phyloP scores from a whole-genome alignment of 2,797 vertebrate genomes.

The Fistularia tabacaria region DNA sequence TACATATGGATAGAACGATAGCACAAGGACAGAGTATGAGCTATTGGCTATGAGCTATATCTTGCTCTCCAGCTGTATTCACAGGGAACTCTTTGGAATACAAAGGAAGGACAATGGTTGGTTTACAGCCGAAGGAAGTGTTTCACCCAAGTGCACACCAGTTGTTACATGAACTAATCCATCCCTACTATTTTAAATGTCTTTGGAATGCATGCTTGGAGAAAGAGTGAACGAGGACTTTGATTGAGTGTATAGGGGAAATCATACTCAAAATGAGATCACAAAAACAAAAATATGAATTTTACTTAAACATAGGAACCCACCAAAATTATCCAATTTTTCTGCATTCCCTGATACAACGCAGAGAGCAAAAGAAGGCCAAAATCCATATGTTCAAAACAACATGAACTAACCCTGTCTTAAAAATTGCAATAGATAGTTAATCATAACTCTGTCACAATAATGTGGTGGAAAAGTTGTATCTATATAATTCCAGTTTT shows the following conservation, averaged over 20 bases:
- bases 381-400: too few species aligned
- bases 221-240: slow-evolving; percentile 29
- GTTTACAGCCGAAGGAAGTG: slow-evolving; percentile 47
- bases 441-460: too few species aligned
- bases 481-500: too few species aligned
- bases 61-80: slow-evolving; percentile 43
- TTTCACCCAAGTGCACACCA: slow-evolving; percentile 51
- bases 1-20: slow-evolving; percentile 7
- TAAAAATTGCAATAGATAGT: too few species aligned
- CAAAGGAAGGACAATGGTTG: slow-evolving; percentile 38
- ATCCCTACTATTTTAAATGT: slow-evolving; percentile 31
- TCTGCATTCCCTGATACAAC: too few species aligned
- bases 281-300: too few species aligned
- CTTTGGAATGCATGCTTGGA: slow-evolving; percentile 46
- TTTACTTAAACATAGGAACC: too few species aligned
- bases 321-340: too few species aligned
- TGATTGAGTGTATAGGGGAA: slow-evolving; percentile 13
- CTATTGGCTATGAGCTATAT: slow-evolving; percentile 31
- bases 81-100: slow-evolving; percentile 40
- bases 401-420: too few species aligned
- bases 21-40: slow-evolving; percentile 1
- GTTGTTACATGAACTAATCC: slow-evolving; percentile 60
- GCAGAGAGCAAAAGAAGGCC: too few species aligned
- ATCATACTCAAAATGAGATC: too few species aligned
- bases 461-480: too few species aligned